Evolutionary conservation across 2,113 vertebrate species (phyloP).

Genomic region (Cheilinus undulatus): DNA sequence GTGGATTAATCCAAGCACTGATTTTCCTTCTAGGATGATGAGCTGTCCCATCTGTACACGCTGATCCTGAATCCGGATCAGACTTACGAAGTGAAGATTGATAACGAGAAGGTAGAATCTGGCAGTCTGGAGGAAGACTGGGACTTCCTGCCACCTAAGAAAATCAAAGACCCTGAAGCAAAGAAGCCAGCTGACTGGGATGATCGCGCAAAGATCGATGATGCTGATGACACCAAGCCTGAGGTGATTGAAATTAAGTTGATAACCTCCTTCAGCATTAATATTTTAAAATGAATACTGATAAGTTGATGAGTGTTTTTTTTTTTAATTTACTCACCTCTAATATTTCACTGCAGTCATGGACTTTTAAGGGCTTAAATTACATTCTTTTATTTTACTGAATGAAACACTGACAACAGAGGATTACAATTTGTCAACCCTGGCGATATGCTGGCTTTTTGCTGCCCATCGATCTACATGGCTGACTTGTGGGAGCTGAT

Average conservation of each 20-base stretch:
- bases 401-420: too few species aligned
- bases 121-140: constrained; percentile 89
- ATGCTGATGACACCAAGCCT: constrained; percentile 78
- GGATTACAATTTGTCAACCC: too few species aligned
- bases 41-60: constrained; percentile 88
- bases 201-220: constrained; percentile 79
- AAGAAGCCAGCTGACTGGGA: constrained; percentile 84
- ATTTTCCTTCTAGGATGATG: constrained; percentile 81
- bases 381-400: too few species aligned
- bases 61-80: constrained; percentile 89
- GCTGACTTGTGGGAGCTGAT: too few species aligned
- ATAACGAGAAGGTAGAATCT: constrained; percentile 84
- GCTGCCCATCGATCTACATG: too few species aligned
- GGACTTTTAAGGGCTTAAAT: background rate
- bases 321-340: background rate
- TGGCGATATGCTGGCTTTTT: too few species aligned
- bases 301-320: background rate
- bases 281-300: background rate
- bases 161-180: constrained; percentile 82
- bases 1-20: background rate
- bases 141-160: constrained; percentile 85
- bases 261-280: background rate
- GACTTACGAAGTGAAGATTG: constrained; percentile 87
- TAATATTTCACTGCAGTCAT: background rate
- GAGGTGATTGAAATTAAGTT: constrained; percentile 76